A percentile compares a stretch with the other conserved stretches of the same genome.
These are phyloP conservation scores for Drosophila cardini DNA, from an alignment of 1,140 invertebrate genomes.

Conservation along the genomic window DNA sequence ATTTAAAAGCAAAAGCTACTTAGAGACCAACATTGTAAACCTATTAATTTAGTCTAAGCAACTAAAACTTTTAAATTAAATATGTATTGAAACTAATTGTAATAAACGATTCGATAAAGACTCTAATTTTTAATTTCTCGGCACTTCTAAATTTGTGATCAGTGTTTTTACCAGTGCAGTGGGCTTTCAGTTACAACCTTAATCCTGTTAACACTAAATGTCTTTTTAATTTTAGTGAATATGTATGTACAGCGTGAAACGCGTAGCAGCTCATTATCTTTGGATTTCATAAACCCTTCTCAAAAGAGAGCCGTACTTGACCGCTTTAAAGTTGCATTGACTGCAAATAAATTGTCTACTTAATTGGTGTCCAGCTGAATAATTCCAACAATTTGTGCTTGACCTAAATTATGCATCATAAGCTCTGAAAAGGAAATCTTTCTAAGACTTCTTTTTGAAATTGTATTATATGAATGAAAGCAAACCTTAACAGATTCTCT, in stretches of 20 bases:
- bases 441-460: too few species aligned
- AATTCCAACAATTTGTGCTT: not conserved
- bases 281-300: constrained; percentile 1
- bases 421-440: not conserved
- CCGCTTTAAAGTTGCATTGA: not conserved
- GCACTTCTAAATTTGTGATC: too few species aligned
- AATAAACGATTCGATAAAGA: too few species aligned
- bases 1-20: too few species aligned
- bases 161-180: too few species aligned
- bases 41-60: too few species aligned
- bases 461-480: not conserved
- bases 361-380: not conserved
- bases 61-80: too few species aligned
- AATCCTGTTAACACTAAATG: not conserved
- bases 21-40: too few species aligned
- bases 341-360: too few species aligned
- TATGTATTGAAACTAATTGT: too few species aligned
- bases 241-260: not conserved
- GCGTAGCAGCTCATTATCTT: constrained; percentile 3
- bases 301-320: not conserved
- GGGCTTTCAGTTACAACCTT: constrained; percentile 1
- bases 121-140: too few species aligned
- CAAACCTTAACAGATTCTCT: not conserved
- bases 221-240: not conserved
- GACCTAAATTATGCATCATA: not conserved